Evolutionary conservation across 1,140 invertebrate genomes (phyloP).

Genomic region (Epicauta chinensis): DNA sequence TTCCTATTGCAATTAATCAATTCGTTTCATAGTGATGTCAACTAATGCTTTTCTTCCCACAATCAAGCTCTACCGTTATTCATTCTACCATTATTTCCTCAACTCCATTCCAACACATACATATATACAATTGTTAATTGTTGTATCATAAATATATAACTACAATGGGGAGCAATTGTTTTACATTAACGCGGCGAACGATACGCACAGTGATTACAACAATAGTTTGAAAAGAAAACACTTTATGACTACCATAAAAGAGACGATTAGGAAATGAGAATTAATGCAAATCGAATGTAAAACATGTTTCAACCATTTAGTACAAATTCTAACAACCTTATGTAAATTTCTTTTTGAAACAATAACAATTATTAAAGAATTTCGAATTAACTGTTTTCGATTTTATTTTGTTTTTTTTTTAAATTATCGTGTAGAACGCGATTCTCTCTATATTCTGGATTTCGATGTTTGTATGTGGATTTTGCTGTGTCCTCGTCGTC

Average conservation of each 20-base stretch:
- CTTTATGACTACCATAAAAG: constrained; percentile 17
- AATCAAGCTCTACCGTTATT: constrained; percentile 15
- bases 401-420: too few species aligned
- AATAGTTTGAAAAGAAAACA: constrained; percentile 14
- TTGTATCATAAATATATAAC: constrained; percentile 17
- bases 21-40: constrained; percentile 14
- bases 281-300: constrained; percentile 17
- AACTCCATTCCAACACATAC: constrained; percentile 5
- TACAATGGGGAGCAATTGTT: constrained; percentile 17
- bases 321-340: background rate
- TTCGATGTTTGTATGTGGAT: too few species aligned
- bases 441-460: too few species aligned
- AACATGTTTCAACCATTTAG: constrained; percentile 12
- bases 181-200: constrained; percentile 11
- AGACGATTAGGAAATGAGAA: constrained; percentile 14
- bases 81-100: constrained; percentile 14
- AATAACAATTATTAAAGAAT: too few species aligned
- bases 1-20: constrained; percentile 9
- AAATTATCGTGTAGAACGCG: too few species aligned
- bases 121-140: constrained; percentile 15
- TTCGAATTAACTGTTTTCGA: too few species aligned
- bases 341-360: too few species aligned
- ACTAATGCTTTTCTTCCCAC: constrained; percentile 15
- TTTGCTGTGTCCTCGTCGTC: too few species aligned
- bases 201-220: constrained; percentile 14